Percentiles rank a stretch among this genome's conserved stretches.
These are phyloP conservation scores for Trachelus iudaicus DNA, from an alignment of 2,888 invertebrate genomes.

Conservation along the genomic window DNA sequence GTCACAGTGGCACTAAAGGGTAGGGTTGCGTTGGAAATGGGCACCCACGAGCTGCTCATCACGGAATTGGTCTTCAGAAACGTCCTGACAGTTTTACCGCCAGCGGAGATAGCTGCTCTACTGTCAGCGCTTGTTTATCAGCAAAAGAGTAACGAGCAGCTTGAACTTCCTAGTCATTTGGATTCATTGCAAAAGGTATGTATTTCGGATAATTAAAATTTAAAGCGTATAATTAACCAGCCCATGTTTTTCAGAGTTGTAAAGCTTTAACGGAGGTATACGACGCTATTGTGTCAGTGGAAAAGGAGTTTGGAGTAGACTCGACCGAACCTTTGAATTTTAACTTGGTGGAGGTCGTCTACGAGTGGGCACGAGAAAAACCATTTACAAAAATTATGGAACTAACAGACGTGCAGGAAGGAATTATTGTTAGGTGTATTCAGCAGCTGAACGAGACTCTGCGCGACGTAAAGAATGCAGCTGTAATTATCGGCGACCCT, in stretches of 20 bases:
- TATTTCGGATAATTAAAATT: background rate
- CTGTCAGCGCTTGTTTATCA: constrained; percentile 95
- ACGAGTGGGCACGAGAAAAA: constrained; percentile 94
- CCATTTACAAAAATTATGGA: constrained; percentile 94
- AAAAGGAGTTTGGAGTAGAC: constrained; percentile 68
- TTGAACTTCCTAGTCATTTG: constrained; percentile 46
- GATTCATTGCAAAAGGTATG: constrained; percentile 67
- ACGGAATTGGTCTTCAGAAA: constrained; percentile 95
- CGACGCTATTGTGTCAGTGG: constrained; percentile 74
- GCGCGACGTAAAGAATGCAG: constrained; percentile 91
- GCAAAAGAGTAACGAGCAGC: constrained; percentile 76
- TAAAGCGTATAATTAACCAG: background rate
- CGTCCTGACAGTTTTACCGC: constrained; percentile 84
- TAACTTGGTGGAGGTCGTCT: constrained; percentile 92
- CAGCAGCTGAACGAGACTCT: constrained; percentile 95
- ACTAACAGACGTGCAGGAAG: constrained; percentile 95
- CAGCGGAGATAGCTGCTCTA: constrained; percentile 93
- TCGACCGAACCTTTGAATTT: constrained; percentile 82
- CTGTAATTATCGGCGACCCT: constrained; percentile 92
- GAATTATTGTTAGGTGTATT: constrained; percentile 96
- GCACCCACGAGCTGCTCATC: constrained; percentile 89
- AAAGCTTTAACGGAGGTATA: constrained; percentile 78
- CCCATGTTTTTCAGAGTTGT: constrained; percentile 71
- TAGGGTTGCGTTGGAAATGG: constrained; percentile 87
- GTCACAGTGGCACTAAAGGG: constrained; percentile 81